These are phyloP conservation scores for Tipula vernalis DNA, from an alignment of 2,888 invertebrate genomes.

Conservation along the genomic window DNA sequence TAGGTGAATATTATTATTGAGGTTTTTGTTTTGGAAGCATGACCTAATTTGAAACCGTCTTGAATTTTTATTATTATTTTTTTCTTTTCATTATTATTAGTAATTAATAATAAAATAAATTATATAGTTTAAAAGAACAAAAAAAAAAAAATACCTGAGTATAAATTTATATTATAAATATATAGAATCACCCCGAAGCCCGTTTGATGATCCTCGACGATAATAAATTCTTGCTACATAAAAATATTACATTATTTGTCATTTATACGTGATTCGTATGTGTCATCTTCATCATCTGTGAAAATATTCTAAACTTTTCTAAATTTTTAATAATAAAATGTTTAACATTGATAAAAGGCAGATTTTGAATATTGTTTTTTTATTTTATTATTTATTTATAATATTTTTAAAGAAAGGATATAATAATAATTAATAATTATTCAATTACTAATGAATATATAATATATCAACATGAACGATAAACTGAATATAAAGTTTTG, in stretches of 20 bases:
- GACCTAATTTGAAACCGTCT: neutral
- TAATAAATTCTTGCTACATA: neutral
- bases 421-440: neutral
- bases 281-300: neutral
- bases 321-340: neutral
- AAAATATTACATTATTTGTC: neutral
- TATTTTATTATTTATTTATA: neutral
- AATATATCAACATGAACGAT: neutral
- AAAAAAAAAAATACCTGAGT: neutral
- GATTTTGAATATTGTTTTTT: neutral
- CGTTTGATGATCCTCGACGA: neutral
- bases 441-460: neutral
- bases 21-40: neutral
- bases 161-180: neutral
- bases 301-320: neutral
- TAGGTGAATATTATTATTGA: no score
- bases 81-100: neutral
- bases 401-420: neutral
- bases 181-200: neutral
- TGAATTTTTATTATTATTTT: no score
- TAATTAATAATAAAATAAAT: neutral
- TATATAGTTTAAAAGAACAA: neutral
- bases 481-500: neutral
- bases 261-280: neutral
- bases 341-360: constrained; percentile 4